Percentiles rank a stretch among this genome's conserved stretches.
Conservation (phyloP, 2,113 vertebrate species). For the Phalacrocorax carbo region DNA sequence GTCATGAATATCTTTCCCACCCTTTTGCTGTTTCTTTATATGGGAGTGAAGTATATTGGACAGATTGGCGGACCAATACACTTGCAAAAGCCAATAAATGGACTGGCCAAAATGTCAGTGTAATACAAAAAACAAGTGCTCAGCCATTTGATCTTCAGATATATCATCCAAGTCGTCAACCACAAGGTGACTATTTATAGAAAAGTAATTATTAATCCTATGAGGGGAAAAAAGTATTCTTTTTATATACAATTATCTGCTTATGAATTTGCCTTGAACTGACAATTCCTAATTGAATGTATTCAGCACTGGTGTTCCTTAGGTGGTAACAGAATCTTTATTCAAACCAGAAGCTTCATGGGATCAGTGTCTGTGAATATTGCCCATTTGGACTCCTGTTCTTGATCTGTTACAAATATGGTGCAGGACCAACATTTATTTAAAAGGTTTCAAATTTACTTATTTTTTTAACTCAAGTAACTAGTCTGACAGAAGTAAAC, state of each 20-base stretch:
- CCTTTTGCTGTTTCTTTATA: conserved; percentile 96
- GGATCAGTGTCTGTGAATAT: not conserved
- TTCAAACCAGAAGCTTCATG: not conserved
- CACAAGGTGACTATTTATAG: conserved; percentile 80
- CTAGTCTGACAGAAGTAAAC: not conserved
- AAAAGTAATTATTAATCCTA: not conserved
- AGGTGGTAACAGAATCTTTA: not conserved
- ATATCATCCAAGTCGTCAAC: conserved; percentile 96
- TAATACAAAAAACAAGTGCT: conserved; percentile 98
- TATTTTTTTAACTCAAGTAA: not conserved
- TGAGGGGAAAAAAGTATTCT: rapidly evolving
- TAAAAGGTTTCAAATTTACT: not conserved
- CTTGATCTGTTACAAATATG: not conserved
- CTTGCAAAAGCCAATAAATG: conserved; percentile 97
- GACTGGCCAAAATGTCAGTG: conserved; percentile 95
- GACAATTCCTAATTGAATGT: not conserved
- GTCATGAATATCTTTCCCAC: conserved; percentile 97
- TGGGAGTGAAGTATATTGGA: conserved; percentile 97
- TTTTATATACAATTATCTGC: not conserved
- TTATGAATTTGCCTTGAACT: not conserved
- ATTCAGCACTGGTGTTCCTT: not conserved
- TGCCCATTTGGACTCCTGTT: not conserved
- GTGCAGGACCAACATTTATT: not conserved
- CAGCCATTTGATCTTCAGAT: conserved; percentile 98
- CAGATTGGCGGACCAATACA: conserved; percentile 98